Evolutionary conservation across 2,888 invertebrate genomes (phyloP).

Genomic region (Tiliacea citrago): DNA sequence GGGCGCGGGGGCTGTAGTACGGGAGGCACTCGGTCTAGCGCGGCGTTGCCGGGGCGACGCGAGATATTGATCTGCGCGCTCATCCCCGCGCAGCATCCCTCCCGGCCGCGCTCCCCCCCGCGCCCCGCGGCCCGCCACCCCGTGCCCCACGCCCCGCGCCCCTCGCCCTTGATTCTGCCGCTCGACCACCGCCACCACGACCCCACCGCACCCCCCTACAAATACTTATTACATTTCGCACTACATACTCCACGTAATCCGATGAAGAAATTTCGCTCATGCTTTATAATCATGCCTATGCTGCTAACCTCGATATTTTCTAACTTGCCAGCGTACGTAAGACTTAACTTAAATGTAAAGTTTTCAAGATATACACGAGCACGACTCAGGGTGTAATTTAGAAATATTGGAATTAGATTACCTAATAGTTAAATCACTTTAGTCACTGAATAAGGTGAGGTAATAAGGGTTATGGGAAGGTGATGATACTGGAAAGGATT

Average conservation of each 20-base stretch:
- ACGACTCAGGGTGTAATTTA: neutral
- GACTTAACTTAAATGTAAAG: neutral
- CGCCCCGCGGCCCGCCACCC: constrained; percentile 79
- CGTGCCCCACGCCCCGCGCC: constrained; percentile 68
- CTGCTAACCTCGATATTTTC: constrained; percentile 42
- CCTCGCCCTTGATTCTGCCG: constrained; percentile 83
- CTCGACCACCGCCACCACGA: constrained; percentile 78
- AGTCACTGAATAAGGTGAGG: neutral
- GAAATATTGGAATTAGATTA: neutral
- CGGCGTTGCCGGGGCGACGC: constrained; percentile 91
- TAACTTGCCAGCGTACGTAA: constrained; percentile 34
- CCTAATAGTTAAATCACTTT: neutral
- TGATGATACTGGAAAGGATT: neutral
- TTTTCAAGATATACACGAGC: neutral
- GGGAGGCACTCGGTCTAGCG: constrained; percentile 92
- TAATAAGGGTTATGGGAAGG: neutral
- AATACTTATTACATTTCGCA: constrained; percentile 90
- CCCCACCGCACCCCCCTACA: constrained; percentile 77
- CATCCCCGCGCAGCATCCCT: constrained; percentile 87
- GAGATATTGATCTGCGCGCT: constrained; percentile 89
- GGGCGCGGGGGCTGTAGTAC: constrained; percentile 84
- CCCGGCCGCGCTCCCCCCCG: constrained; percentile 82
- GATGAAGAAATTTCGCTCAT: constrained; percentile 87
- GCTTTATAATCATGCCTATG: constrained; percentile 70
- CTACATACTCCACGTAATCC: constrained; percentile 88